Evolutionary conservation across 2,797 vertebrate species (phyloP), one percentile per base, ranked within the genome.

Genomic region (Eidolon dupreanum): DNA sequence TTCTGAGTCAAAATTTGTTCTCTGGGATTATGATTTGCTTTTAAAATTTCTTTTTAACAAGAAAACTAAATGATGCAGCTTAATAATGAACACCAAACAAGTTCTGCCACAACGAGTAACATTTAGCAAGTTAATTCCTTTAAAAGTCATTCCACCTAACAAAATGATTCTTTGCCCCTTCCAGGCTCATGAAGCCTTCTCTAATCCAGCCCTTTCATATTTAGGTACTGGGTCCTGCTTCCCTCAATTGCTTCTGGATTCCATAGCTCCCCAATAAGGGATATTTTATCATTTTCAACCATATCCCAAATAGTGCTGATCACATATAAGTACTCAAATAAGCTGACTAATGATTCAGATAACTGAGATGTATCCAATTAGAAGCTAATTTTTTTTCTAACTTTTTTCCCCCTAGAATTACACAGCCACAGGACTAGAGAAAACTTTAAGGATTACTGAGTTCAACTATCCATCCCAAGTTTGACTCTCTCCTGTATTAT

Each of bases 261-360:
- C 49, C 66, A 43, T 4, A 68, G 49, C 9, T 74, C 16, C 43
- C 73, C 16, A 17, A 8, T 36, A 49, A 49, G 41, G 13, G 17
- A 74, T 66, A 95, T 66, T 73, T 74, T 24, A 22, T 33, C 59
- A 81, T 73, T 90, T 93, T 90, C 86, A 79, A 36, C 26, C 46
- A 68, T 41, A 93, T 13, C 46, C 66, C n/a, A 78, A 71, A 78
- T 1, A 81, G 28, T 31, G 43, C 22, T 59, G 66, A 57, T 51
- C 38, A 79, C 51, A 74, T 10, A 3, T 38, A 59, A 66, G 13
- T 24, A 95, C 53, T 65, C 38, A 89, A n/a, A 49, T 51, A 61
- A 63, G 33, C 28, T 82, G 33, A 66, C 12, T 73, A 82, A 59
- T 75, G 88, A 70, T 68, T 75, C 33, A 59, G 61, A 57, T 51